phyloP scores from a whole-genome alignment of 2,888 invertebrate genomes.

The Caenorhabditis sulstoni region DNA sequence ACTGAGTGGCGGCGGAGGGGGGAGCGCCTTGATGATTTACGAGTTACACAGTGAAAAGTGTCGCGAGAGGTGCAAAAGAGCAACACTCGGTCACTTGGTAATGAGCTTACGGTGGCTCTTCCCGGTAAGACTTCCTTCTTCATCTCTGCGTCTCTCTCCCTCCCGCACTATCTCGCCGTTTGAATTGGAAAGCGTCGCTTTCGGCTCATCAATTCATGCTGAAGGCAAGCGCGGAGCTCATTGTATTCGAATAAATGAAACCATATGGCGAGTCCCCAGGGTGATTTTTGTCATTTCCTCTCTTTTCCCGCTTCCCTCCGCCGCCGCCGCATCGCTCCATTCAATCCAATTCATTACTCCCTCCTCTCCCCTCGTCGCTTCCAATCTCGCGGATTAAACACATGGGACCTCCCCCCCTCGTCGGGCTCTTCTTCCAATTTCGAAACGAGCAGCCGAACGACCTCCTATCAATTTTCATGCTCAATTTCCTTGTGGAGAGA shows the following conservation, averaged over 20 bases:
- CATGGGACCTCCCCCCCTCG: conserved; percentile 31
- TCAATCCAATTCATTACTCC: conserved; percentile 47
- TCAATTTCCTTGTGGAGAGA: conserved; percentile 27
- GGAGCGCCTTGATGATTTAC: conserved; percentile 48
- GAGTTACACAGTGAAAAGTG: conserved; percentile 30
- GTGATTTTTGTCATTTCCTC: conserved; percentile 47
- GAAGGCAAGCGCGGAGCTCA: conserved; percentile 23
- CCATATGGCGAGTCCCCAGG: conserved; percentile 50
- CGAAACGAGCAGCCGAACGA: conserved; percentile 5
- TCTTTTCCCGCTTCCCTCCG: conserved; percentile 4
- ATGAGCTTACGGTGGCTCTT: no score
- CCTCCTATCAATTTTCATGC: conserved; percentile 56
- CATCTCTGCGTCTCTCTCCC: no score
- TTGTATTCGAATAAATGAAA: conserved; percentile 54
- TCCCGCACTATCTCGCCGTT: no score
- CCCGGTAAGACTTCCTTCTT: no score
- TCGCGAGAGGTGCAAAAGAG: no score
- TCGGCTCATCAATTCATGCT: conserved; percentile 18
- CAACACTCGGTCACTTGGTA: no score
- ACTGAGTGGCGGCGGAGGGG: no score
- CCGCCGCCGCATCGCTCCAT: neutral
- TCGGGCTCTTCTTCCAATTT: neutral
- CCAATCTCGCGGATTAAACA: conserved; percentile 57
- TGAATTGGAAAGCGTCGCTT: no score
- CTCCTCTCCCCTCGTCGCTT: conserved; percentile 3